Percentiles rank a stretch among this genome's conserved stretches.
phyloP scores from a whole-genome alignment of 2,888 invertebrate genomes.

The Phragmatobia fuliginosa region DNA sequence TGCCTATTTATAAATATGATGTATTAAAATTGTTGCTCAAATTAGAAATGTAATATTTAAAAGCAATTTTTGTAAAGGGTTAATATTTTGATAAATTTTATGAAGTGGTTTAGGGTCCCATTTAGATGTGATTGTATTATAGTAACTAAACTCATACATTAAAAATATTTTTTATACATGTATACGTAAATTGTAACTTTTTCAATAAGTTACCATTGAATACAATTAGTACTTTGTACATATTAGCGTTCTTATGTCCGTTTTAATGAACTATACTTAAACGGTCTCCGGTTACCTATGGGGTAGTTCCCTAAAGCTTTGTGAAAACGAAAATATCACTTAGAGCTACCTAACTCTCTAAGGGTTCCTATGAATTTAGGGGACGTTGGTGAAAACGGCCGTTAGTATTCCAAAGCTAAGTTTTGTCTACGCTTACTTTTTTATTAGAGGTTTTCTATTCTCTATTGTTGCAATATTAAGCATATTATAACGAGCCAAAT shows the following conservation, averaged over 20 bases:
- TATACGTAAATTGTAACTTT: conserved; percentile 12
- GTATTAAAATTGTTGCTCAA: conserved; percentile 43
- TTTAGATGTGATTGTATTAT: conserved; percentile 29
- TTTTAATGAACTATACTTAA: too few species aligned
- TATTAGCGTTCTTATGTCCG: conserved; percentile 32
- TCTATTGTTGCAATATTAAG: conserved; percentile 28
- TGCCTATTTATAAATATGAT: not conserved
- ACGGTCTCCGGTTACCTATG: too few species aligned
- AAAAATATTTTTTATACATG: conserved; percentile 9
- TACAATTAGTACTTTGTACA: conserved; percentile 38
- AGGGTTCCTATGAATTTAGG: too few species aligned
- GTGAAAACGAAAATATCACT: too few species aligned
- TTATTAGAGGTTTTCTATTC: conserved; percentile 22
- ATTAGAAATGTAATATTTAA: conserved; percentile 16
- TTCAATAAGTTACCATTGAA: conserved; percentile 12
- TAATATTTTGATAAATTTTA: not conserved
- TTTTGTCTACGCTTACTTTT: conserved; percentile 24
- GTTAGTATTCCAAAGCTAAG: conserved; percentile 20
- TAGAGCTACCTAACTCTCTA: too few species aligned
- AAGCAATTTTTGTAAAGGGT: conserved; percentile 15
- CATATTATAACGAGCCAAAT: conserved; percentile 46
- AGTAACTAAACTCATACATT: conserved; percentile 23
- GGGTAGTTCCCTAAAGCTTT: too few species aligned
- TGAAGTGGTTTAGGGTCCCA: conserved; percentile 14
- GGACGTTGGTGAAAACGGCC: too few species aligned